Evolutionary conservation across 2,888 invertebrate genomes (phyloP).

Genomic region (Cephus nigrinus): DNA sequence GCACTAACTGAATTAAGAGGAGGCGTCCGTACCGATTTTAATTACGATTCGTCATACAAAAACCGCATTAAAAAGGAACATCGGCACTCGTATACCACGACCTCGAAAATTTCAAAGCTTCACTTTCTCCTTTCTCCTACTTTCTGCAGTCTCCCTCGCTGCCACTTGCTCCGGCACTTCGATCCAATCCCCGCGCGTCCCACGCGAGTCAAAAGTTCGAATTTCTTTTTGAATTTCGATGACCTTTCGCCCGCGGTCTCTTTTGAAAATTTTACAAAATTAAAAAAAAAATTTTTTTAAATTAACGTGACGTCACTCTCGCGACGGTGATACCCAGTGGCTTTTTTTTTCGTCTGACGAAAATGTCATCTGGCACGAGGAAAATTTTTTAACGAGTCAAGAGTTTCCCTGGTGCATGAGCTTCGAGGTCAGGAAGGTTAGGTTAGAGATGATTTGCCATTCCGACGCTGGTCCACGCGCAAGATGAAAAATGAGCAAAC

Average conservation of each 20-base stretch:
- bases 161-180: background rate
- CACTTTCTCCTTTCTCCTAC: background rate
- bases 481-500: background rate
- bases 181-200: background rate
- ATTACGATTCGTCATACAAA: conserved; percentile 26
- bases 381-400: background rate
- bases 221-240: background rate
- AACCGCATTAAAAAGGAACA: conserved; percentile 26
- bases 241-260: too few relatives aligned
- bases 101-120: background rate
- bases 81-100: background rate
- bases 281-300: background rate
- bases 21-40: conserved; percentile 36
- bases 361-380: background rate
- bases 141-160: too few relatives aligned
- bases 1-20: background rate
- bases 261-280: too few relatives aligned
- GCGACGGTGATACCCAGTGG: background rate
- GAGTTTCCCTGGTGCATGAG: background rate
- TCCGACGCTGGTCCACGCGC: background rate
- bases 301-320: background rate
- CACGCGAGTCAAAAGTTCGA: background rate
- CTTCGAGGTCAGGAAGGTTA: background rate
- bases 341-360: background rate
- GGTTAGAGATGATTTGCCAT: background rate